Evolutionary conservation across 2,888 invertebrate species (phyloP).

Genomic region (Argynnis bischoffii): DNA sequence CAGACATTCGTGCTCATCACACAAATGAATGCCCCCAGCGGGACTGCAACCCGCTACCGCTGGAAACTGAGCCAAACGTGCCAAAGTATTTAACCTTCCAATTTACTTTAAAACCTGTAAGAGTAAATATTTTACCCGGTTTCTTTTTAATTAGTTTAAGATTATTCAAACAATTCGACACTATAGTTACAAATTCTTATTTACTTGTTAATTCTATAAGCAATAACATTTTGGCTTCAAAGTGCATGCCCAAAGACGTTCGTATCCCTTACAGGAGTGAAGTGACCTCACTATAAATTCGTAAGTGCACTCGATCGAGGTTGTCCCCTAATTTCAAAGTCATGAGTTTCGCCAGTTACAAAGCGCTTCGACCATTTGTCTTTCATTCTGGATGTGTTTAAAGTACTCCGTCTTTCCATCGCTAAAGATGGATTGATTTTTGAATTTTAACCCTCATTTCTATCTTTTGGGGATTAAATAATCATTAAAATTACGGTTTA

Average conservation of each 20-base stretch:
- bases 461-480: no score
- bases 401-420: constrained; percentile 16
- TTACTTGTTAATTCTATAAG: not conserved
- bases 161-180: no score
- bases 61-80: no score
- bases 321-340: constrained; percentile 66
- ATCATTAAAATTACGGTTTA: no score
- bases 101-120: no score
- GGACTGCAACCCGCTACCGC: no score
- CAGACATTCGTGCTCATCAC: no score
- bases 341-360: constrained; percentile 51
- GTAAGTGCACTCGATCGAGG: constrained; percentile 59
- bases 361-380: constrained; percentile 24
- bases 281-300: constrained; percentile 48
- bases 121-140: no score
- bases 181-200: no score
- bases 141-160: no score
- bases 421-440: not conserved
- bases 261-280: constrained; percentile 19
- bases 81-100: no score
- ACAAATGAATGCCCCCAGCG: no score
- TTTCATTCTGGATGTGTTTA: constrained; percentile 9
- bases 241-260: constrained; percentile 8
- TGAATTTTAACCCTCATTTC: not conserved
- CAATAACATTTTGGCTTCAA: constrained; percentile 14